Evolutionary conservation across 1,140 invertebrate species (phyloP).

Genomic region (Hyles euphorbiae): DNA sequence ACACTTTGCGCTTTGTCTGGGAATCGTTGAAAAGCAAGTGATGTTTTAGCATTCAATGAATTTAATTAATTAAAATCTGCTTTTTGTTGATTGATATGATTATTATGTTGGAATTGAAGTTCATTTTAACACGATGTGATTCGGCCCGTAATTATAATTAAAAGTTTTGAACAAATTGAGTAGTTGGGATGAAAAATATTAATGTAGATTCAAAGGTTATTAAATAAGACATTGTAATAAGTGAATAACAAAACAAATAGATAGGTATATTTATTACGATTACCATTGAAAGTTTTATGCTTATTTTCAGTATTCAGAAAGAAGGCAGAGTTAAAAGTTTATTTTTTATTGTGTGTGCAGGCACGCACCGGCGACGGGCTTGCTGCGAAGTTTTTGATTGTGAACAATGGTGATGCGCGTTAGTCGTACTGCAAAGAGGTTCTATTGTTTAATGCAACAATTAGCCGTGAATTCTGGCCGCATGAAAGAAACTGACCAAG

Average conservation of each 20-base stretch:
- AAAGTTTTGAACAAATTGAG: no score
- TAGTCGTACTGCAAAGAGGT: slow-evolving; percentile 66
- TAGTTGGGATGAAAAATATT: no score
- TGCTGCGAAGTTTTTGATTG: slow-evolving; percentile 32
- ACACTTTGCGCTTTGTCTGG: slow-evolving; percentile 72
- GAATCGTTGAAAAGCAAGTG: slow-evolving; percentile 63
- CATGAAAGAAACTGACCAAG: slow-evolving; percentile 70
- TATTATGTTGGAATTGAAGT: neutral
- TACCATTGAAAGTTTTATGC: no score
- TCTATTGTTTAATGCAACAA: slow-evolving; percentile 73
- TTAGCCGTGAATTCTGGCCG: slow-evolving; percentile 60
- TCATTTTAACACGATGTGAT: no score
- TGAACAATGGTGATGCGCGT: slow-evolving; percentile 49
- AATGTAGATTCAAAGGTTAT: no score
- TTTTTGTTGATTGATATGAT: slow-evolving; percentile 42
- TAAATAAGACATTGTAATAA: no score
- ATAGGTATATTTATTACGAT: neutral
- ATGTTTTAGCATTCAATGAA: slow-evolving; percentile 68
- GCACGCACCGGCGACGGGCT: slow-evolving; percentile 22
- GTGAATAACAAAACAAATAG: no score
- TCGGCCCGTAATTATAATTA: no score
- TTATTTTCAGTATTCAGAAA: no score
- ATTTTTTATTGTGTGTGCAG: slow-evolving; percentile 51
- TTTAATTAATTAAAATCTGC: slow-evolving; percentile 69
- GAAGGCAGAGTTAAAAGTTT: slow-evolving; percentile 10